These are phyloP conservation scores for Abscondita cerata DNA, from an alignment of 2,888 invertebrate species.

Conservation along the genomic window DNA sequence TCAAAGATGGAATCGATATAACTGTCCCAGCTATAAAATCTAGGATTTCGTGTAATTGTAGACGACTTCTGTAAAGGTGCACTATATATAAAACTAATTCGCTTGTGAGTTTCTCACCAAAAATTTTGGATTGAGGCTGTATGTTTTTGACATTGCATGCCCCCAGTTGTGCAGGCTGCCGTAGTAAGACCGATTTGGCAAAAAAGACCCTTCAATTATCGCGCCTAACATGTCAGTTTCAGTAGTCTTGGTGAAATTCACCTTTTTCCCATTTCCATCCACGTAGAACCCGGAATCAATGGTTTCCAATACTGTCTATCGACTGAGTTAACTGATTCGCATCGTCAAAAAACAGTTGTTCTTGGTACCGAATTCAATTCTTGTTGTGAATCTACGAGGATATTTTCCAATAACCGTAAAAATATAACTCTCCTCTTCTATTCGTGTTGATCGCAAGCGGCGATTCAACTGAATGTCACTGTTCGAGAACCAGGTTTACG, in stretches of 20 bases:
- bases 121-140: conserved; percentile 82
- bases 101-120: no score
- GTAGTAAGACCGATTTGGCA: conserved; percentile 73
- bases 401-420: conserved; percentile 79
- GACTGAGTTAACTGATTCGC: conserved; percentile 75
- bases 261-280: conserved; percentile 65
- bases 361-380: conserved; percentile 72
- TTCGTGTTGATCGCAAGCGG: conserved; percentile 73
- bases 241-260: conserved; percentile 67
- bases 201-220: conserved; percentile 74
- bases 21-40: conserved; percentile 87
- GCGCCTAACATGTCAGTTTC: conserved; percentile 84
- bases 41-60: conserved; percentile 86
- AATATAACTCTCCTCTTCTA: conserved; percentile 80
- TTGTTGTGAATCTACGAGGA: conserved; percentile 64
- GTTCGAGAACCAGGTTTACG: conserved; percentile 89
- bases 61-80: conserved; percentile 62
- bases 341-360: conserved; percentile 71
- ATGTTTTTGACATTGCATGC: conserved; percentile 78
- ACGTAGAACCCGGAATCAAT: conserved; percentile 66
- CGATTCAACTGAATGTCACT: conserved; percentile 83
- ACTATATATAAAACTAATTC: no score
- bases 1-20: conserved; percentile 81
- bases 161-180: conserved; percentile 86
- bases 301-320: conserved; percentile 73